Conservation (phyloP, 2,113 vertebrate genomes). For the Nycticebus coucang region DNA sequence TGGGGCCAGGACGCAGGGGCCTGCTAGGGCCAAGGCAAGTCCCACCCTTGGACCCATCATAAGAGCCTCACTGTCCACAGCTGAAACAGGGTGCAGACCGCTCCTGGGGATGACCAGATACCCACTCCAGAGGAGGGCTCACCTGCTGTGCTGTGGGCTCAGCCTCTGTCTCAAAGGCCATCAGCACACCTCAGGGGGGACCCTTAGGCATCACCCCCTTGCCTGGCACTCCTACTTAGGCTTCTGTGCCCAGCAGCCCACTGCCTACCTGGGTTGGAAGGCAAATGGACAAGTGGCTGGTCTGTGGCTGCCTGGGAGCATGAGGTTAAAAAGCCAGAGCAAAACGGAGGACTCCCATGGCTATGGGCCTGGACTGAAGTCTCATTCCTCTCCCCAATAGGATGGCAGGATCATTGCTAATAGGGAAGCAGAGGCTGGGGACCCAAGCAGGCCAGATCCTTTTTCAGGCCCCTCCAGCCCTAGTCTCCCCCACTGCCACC, state of each 20-base stretch:
- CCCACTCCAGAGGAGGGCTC: background rate
- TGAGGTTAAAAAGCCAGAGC: background rate
- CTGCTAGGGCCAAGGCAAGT: fast-evolving
- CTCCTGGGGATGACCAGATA: fast-evolving
- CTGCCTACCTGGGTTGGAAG: background rate
- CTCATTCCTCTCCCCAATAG: background rate
- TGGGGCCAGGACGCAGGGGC: background rate
- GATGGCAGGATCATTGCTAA: background rate
- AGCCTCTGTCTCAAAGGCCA: background rate
- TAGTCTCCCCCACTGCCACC: background rate
- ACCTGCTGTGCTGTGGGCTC: fast-evolving
- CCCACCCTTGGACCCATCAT: background rate
- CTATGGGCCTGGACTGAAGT: background rate
- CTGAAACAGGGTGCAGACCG: background rate
- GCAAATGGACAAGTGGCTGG: background rate
- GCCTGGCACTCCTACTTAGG: background rate
- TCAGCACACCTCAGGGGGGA: fast-evolving
- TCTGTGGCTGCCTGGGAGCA: fast-evolving
- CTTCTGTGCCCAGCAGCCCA: fast-evolving
- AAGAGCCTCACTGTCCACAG: background rate
- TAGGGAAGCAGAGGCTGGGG: too few relatives aligned
- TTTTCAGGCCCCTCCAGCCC: background rate
- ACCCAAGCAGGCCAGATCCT: background rate
- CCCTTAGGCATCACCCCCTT: too few relatives aligned
- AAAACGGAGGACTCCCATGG: background rate